These are phyloP conservation scores for Oxytorus armatus DNA, from an alignment of 2,888 invertebrate species.

Conservation along the genomic window DNA sequence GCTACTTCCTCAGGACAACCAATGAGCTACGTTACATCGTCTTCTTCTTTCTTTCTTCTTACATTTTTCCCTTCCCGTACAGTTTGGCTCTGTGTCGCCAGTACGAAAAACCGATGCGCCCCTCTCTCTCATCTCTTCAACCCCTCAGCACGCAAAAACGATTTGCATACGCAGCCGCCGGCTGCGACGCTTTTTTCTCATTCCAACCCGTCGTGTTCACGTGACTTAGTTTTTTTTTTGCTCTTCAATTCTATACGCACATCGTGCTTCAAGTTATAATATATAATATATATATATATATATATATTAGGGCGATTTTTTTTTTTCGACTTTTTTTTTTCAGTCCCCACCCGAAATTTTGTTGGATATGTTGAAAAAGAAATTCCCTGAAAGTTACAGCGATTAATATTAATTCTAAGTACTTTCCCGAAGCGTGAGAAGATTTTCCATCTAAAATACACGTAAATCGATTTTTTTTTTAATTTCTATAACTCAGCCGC, in stretches of 20 bases:
- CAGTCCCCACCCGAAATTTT: no score
- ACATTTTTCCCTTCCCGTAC: constrained; percentile 30
- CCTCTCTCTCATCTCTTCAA: constrained; percentile 49
- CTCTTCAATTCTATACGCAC: constrained; percentile 44
- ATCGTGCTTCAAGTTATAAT: constrained; percentile 7
- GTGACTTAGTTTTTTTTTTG: constrained; percentile 77
- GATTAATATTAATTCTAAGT: no score
- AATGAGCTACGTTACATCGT: constrained; percentile 15
- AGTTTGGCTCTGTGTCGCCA: constrained; percentile 9
- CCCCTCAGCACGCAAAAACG: constrained; percentile 72
- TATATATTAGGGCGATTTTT: no score
- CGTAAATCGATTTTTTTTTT: no score
- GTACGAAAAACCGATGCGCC: constrained; percentile 55
- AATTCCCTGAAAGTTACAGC: no score
- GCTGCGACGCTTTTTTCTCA: constrained; percentile 70
- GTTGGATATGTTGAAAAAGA: no score
- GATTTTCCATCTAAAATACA: no score
- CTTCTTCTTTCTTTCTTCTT: constrained; percentile 27
- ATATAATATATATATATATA: constrained; percentile 7
- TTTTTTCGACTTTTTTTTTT: no score
- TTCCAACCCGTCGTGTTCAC: constrained; percentile 56
- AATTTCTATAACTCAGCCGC: no score
- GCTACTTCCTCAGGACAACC: neutral
- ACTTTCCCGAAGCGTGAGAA: no score
- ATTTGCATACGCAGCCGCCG: constrained; percentile 78